Conservation (phyloP, 2,888 invertebrate species). For the Chaetoderma sp. region DNA sequence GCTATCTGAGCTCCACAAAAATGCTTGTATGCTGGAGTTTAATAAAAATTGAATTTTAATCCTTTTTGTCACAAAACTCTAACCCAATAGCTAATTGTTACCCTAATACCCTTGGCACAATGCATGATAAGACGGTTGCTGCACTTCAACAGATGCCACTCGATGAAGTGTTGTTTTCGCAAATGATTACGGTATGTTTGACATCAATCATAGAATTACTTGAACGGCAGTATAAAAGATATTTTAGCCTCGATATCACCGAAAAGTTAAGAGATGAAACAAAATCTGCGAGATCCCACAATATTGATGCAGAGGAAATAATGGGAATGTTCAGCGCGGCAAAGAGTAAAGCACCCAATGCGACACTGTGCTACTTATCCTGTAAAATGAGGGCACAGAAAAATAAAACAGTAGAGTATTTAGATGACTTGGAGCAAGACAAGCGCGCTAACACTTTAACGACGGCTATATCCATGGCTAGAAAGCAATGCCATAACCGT, state of each 20-base stretch:
- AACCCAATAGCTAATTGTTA: too few relatives aligned
- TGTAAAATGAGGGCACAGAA: constrained; percentile 19
- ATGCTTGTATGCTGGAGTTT: too few relatives aligned
- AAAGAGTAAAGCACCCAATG: constrained; percentile 20
- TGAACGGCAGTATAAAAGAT: constrained; percentile 26
- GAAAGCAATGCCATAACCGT: too few relatives aligned
- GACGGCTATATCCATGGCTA: not conserved
- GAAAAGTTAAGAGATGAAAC: not conserved
- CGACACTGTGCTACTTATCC: constrained; percentile 22
- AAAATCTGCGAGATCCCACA: constrained; percentile 14
- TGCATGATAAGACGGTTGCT: not conserved
- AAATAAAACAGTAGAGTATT: not conserved
- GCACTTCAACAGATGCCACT: not conserved
- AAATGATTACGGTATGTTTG: constrained; percentile 9
- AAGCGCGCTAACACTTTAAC: not conserved
- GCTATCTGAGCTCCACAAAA: too few relatives aligned
- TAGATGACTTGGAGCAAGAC: not conserved
- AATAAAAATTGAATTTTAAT: too few relatives aligned
- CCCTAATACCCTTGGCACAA: too few relatives aligned
- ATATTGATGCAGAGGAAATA: constrained; percentile 33
- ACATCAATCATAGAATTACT: not conserved
- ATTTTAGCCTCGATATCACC: constrained; percentile 22
- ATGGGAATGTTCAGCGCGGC: constrained; percentile 32
- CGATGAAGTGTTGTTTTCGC: not conserved
- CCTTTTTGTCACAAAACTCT: too few relatives aligned